These are phyloP conservation scores for Sapajus apella DNA, from an alignment of 2,113 vertebrate species.

Conservation along the genomic window DNA sequence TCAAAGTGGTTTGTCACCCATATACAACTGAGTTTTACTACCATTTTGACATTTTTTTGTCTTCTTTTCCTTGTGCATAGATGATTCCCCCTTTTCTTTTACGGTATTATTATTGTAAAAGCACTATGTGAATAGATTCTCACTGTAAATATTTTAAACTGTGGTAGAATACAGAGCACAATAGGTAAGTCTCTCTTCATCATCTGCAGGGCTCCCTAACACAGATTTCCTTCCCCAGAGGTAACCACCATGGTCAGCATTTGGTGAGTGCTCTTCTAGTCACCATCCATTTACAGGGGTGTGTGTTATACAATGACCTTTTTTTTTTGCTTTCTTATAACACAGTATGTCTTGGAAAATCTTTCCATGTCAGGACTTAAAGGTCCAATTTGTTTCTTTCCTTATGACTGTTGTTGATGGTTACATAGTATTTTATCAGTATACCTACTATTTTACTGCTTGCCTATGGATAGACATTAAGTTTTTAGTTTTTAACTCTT, in stretches of 20 bases:
- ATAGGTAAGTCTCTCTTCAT: background rate
- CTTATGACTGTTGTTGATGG: background rate
- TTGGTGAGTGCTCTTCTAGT: background rate
- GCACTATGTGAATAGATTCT: background rate
- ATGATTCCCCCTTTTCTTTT: background rate
- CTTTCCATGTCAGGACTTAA: background rate
- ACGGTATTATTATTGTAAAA: background rate
- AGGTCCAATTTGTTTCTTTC: background rate
- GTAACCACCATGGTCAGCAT: rapidly evolving
- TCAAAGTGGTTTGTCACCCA: background rate
- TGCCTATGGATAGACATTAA: background rate
- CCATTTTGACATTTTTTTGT: background rate
- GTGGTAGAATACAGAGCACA: background rate
- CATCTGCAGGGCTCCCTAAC: background rate
- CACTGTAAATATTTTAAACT: background rate
- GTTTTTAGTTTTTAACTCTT: background rate
- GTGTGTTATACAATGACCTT: background rate
- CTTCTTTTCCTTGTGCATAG: background rate
- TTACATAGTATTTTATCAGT: background rate
- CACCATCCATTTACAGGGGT: background rate
- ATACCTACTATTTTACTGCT: background rate
- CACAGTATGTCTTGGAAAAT: background rate
- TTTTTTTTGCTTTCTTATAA: background rate
- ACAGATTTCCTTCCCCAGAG: background rate
- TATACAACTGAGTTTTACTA: background rate